Evolutionary conservation across 2,113 vertebrate genomes (phyloP), one percentile per base, ranked within the genome.

Genomic region (Pitta sordida): DNA sequence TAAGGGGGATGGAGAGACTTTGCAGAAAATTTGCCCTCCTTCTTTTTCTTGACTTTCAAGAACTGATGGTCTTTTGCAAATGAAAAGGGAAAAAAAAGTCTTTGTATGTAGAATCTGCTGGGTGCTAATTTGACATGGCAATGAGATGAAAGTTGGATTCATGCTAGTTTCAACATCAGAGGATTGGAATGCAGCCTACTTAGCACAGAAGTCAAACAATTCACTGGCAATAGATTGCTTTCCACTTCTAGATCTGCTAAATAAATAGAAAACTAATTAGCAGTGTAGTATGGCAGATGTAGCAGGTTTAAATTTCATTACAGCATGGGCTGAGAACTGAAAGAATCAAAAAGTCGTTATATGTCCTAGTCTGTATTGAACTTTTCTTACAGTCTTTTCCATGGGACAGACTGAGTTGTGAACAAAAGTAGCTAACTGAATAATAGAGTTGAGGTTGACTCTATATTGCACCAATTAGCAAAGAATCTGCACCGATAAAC

Each of bases 251-350:
- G 97, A 98, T 96, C 97, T 94, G 94, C 97, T 98, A 97, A 98
- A 97, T 98, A 98, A 98, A 98, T 97, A 98, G 97, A 97, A 98
- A 98, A 98, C 97, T 98, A 98, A 98, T 98, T 98, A 98, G 98
- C 97, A 98, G 96, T 90, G 95, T 78, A 81, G 73, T 69, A 80
- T 56, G 94, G 96, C 96, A 96, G 97, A 96, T 96, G 96, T 94
- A 95, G 89, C 96, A 91, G 95, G 91, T 95, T 95, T 96, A 96
- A 95, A 97, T 98, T 97, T 98, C 97, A 97, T 98, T 96, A 97
- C 88, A 96, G 86, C 83, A 67, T 92, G 93, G 91, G 63, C 95
- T 95, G 95, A 90, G 92, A 94, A 93, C 86, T 37, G 86, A 95
- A 95, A 84, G 88, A 90, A 93, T 94, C n/a, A 18, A 63, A 2